Evolutionary conservation across 2,888 invertebrate genomes (phyloP), one percentile per base, ranked within the genome.

Genomic region (Elysia crispata): DNA sequence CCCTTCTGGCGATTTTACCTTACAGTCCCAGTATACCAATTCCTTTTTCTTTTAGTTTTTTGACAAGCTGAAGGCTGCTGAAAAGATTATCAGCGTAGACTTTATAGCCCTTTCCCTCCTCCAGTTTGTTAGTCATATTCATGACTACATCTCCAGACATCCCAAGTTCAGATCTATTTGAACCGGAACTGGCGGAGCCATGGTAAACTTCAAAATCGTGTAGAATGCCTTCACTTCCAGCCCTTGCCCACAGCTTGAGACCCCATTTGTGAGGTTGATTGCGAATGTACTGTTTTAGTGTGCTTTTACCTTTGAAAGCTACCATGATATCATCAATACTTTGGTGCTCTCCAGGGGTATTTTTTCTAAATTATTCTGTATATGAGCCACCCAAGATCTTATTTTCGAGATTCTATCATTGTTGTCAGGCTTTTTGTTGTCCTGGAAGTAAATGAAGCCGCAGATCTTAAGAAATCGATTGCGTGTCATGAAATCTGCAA

Each of bases 291-390:
- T 83, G 81, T 66, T 75, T 82, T n/a, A 83, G 41, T 75, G 77
- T 79, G 8, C 62, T 76, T 31, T 83, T 77, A 3, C 88, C 87
- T 81, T 88, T 89, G 85, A 88, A 90, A 30, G 88, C 87, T 6
- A 86, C 85, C 81, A 88, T 88, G 18, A 86, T 79, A 77, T 90
- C 87, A 81, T 90, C 89, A 31, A 89, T 79, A 18, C 85, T 82
- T 66, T 83, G 75, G 49, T 85, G 74, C 77, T 89, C 88, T 77
- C 88, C 86, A 30, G 84, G 79, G 86, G 84, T 73, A 89, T 80
- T 76, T 54, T 41, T 15, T 82, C 77, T 41, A 80, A 79, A 20
- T 67, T 77, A 11, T 79, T 25, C 23, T 72, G 54, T 23, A 83
- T 62, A 62, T 49, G 49, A 76, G 78, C 78, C 49, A 84, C 20